phyloP scores from a whole-genome alignment of 2,797 vertebrate species.

The Ataeniobius toweri region DNA sequence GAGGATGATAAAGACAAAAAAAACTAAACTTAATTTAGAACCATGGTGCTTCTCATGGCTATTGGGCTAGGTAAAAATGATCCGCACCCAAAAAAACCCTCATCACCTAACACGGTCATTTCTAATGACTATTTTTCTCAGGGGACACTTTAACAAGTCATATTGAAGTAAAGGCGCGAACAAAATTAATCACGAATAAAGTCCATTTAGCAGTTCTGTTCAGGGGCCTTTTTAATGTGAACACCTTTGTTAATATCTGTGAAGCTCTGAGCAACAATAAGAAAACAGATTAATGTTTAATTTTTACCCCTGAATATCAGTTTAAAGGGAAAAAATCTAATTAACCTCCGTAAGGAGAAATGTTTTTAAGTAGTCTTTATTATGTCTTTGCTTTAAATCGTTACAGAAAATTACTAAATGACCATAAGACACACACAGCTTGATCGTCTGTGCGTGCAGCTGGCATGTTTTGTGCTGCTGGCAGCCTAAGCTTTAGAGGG shows the following conservation, averaged over 20 bases:
- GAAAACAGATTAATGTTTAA: not conserved
- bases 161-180: constrained; percentile 7
- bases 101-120: not conserved
- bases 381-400: not conserved
- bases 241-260: not conserved
- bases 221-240: not conserved
- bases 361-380: not conserved
- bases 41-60: not conserved
- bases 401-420: not conserved
- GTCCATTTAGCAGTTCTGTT: constrained; percentile 8
- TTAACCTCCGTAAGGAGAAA: not conserved
- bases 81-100: not conserved
- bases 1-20: no score
- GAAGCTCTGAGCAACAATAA: not conserved
- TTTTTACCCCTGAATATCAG: not conserved
- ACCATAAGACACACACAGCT: constrained; percentile 11
- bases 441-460: constrained; percentile 10
- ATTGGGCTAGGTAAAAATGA: not conserved
- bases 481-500: constrained; percentile 41
- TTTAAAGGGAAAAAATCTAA: not conserved
- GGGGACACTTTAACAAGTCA: constrained; percentile 11
- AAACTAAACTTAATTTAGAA: no score
- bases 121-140: constrained; percentile 5
- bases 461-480: constrained; percentile 36
- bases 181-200: constrained; percentile 4